phyloP scores from a whole-genome alignment of 2,113 vertebrate genomes.

The Hypocryptadius cinnamomeus region DNA sequence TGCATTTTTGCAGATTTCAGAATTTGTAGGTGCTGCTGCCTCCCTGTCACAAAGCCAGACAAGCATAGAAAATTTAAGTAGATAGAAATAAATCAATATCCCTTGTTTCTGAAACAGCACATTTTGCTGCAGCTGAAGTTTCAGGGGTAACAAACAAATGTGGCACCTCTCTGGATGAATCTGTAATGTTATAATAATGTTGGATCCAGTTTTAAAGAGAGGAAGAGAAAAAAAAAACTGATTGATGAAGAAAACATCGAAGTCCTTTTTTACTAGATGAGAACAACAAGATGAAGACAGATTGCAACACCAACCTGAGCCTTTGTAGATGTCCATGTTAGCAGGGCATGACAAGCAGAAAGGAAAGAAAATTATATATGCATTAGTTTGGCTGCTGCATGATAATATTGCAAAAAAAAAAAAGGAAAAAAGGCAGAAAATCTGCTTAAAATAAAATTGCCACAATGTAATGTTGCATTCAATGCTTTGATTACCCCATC shows the following conservation, averaged over 20 bases:
- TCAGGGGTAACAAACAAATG: slow-evolving; percentile 38
- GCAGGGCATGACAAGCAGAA: slow-evolving; percentile 89
- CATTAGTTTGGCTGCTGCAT: slow-evolving; percentile 82
- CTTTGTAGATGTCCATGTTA: slow-evolving; percentile 96
- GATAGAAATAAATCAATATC: slow-evolving; percentile 51
- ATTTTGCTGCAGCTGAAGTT: slow-evolving; percentile 34
- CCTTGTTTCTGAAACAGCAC: slow-evolving; percentile 9
- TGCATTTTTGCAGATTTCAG: slow-evolving; percentile 26
- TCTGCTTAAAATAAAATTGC: slow-evolving; percentile 37
- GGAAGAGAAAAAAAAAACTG: neutral
- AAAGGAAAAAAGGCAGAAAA: slow-evolving; percentile 42
- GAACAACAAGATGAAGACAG: slow-evolving; percentile 76
- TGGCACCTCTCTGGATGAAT: neutral
- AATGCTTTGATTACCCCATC: neutral
- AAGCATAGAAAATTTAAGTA: slow-evolving; percentile 46
- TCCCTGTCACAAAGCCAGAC: slow-evolving; percentile 44
- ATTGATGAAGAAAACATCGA: slow-evolving; percentile 53
- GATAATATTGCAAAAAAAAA: slow-evolving; percentile 37
- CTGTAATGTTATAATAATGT: slow-evolving; percentile 17
- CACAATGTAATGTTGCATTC: slow-evolving; percentile 13
- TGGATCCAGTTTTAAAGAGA: slow-evolving; percentile 49
- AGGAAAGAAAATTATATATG: slow-evolving; percentile 87
- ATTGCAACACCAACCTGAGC: slow-evolving; percentile 95
- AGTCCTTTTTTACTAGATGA: slow-evolving; percentile 62
- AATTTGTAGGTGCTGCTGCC: slow-evolving; percentile 11